Percentiles rank a stretch among this genome's conserved stretches.
These are phyloP conservation scores for Yponomeuta sedellus DNA, from an alignment of 2,888 invertebrate genomes.

Conservation along the genomic window DNA sequence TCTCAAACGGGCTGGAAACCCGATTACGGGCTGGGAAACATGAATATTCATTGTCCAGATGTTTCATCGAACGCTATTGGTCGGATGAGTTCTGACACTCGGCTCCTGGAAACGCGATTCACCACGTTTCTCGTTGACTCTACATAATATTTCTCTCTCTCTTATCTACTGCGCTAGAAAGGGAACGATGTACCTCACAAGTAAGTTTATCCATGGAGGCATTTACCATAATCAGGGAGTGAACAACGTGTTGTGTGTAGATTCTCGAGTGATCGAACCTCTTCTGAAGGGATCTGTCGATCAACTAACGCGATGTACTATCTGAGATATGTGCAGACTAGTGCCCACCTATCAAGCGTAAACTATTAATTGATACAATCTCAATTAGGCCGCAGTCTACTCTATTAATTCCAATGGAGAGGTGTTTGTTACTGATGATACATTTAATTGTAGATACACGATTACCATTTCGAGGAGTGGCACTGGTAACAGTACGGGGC, in stretches of 20 bases:
- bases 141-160: neutral
- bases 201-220: neutral
- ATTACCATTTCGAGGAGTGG: too few species aligned
- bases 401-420: too few species aligned
- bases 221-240: neutral
- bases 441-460: too few species aligned
- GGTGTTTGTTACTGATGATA: too few species aligned
- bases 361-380: too few species aligned
- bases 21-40: constrained; percentile 36
- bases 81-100: constrained; percentile 13
- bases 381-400: too few species aligned
- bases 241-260: neutral
- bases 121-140: neutral
- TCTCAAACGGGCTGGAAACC: constrained; percentile 35
- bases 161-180: neutral
- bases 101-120: neutral
- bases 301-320: neutral
- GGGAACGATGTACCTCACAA: neutral
- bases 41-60: constrained; percentile 56
- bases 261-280: neutral
- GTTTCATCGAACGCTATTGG: constrained; percentile 29
- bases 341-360: too few species aligned
- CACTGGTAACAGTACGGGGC: too few species aligned
- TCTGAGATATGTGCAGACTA: too few species aligned
- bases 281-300: neutral